Base-by-base conservation (phyloP, 2,888 invertebrate genomes). In the Parascotia fuliginaria region DNA sequence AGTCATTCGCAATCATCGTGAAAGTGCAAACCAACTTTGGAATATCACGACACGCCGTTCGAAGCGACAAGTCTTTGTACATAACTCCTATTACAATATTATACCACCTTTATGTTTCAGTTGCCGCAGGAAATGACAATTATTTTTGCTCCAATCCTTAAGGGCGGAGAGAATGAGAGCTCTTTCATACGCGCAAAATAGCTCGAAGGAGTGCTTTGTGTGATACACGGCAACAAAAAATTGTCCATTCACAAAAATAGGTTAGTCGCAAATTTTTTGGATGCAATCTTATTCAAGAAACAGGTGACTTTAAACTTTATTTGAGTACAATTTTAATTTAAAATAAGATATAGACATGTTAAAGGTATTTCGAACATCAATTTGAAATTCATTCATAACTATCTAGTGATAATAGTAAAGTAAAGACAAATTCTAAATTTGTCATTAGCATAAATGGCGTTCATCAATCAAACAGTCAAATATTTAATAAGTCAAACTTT, bases 41-140 rank as follows among this genome's bases (percentile, higher is more conserved):
- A 71, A 73, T 67, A 72, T 74, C 65, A 70, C 72, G 74, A 50
- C 49, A 49, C 48, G 57, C 49, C 58, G 51, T 39, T 29, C 46
- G 24, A 19, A 24, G 46, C 42, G 52, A 60, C 50, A 61, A 58
- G 56, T 60, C 53, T 42, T 37, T 45, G 55, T 52, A 51, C 46
- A 54, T 45, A 53, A 53, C 56, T 49, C 53, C 37, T 60, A 56
- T 55, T 58, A 67, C 31, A 66, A 67, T 65, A 68, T 65, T 60
- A 72, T 63, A 65, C 55, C 58, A 69, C 66, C 72, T 75, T 75
- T 75, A 75, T 75, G 71, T 78, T 72, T 66, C 74, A 49, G 62
- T 77, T 77, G 86, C 91, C 90, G 87, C 92, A 92, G 92, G 92
- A 92, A 91, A 92, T 91, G 90, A 92, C 90, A 89, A 92, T 92